Evolutionary conservation across 2,797 vertebrate species (phyloP), one percentile per base, ranked within the genome.

Genomic region (Urophycis tenuis): DNA sequence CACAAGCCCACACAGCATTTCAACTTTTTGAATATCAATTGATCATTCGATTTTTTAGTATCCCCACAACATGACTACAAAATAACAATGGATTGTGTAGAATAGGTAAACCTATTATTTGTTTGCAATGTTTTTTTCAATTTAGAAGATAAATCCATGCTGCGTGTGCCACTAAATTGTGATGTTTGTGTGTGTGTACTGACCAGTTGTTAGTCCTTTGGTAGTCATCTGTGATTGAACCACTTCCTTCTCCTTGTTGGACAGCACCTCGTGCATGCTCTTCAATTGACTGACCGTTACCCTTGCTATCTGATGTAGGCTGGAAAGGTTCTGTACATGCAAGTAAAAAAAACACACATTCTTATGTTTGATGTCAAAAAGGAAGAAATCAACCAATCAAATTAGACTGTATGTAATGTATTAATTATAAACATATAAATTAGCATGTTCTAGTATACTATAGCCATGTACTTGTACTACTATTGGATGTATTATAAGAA

Each of bases 251-350:
- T 98, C 97, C 87, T 99, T 99, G 89, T 95, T 96, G 84, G 92
- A 94, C 82, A 99, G 94, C 83, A 97, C 95, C 82, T 98, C 96
- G 86, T 99, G 97, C 95, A 99, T 97, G 83, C 95, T 94, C 88
- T 91, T 96, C 78, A 99, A 92, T 80, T 98, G 96, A 80, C 94
- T 94, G 84, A 94, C 95, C 0, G 95, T 96, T 79, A 99, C 92
- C 5, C 93, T 94, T 0, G 96, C 95, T 81, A 99, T 94, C 80
- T 95, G 95, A 79, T 92, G 94, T 81, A 97, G 92, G 78, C 92
- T 92, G 86, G 92, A 90, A 92, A 97, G 94, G 91, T 94, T 96
- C 97, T 99, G 84, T 19, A 88, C 25, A 81, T 34, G 86, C 2
- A 86, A 78, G 80, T 3, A 78, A 22, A 69, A 60, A 79, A n/a